Percentiles rank a stretch among this genome's conserved stretches.
These are phyloP conservation scores for Acleris laterana DNA, from an alignment of 2,888 invertebrate species.

Conservation along the genomic window DNA sequence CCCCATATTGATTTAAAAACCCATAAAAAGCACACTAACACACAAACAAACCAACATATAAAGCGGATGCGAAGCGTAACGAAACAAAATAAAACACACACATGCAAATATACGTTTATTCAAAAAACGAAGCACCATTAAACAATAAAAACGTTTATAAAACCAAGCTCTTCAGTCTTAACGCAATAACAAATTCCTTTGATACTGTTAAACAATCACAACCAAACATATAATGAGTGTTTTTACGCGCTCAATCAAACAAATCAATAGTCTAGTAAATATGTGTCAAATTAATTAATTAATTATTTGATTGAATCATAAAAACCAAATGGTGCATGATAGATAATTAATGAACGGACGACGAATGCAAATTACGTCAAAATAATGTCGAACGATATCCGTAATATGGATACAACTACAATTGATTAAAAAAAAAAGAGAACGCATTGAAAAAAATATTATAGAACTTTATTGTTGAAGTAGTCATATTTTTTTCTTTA, in stretches of 20 bases:
- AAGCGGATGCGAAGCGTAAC: conserved; percentile 33
- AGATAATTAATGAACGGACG: too few relatives aligned
- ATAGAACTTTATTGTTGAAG: too few relatives aligned
- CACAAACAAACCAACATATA: conserved; percentile 11
- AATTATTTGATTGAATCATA: too few relatives aligned
- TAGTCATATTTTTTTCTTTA: too few relatives aligned
- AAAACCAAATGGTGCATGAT: too few relatives aligned
- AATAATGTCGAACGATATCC: too few relatives aligned
- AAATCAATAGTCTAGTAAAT: background rate
- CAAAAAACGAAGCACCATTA: conserved; percentile 24
- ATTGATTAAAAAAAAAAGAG: too few relatives aligned
- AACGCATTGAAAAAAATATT: too few relatives aligned
- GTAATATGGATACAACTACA: too few relatives aligned
- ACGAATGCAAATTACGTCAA: too few relatives aligned
- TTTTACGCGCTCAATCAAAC: background rate
- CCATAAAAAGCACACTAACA: conserved; percentile 14
- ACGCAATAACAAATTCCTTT: conserved; percentile 18
- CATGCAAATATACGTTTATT: conserved; percentile 35
- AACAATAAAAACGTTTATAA: conserved; percentile 15
- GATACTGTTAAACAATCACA: conserved; percentile 19
- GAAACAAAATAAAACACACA: conserved; percentile 34
- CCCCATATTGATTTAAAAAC: background rate
- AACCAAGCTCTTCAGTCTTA: conserved; percentile 35
- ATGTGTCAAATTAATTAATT: too few relatives aligned
- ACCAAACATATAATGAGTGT: conserved; percentile 9